Percentiles rank a stretch among this genome's conserved stretches.
Evolutionary conservation across 1,140 invertebrate species (phyloP).

Genomic region (Ceratoteleas bidentatus): DNA sequence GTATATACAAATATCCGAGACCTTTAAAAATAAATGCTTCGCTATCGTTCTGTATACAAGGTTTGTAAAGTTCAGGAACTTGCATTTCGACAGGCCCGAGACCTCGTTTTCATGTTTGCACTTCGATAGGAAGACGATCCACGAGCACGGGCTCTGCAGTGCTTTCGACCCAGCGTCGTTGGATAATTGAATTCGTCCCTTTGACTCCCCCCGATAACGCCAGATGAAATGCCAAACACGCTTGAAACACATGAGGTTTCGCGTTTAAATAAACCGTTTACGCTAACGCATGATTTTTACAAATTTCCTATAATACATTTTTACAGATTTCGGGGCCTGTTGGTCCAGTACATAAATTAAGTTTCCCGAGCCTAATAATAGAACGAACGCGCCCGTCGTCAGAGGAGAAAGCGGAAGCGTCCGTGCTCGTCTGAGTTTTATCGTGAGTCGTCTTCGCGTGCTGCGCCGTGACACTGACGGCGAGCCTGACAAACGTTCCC

Average conservation of each 20-base stretch:
- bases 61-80: constrained; percentile 70
- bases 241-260: too few relatives aligned
- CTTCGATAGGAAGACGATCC: constrained; percentile 51
- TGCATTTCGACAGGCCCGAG: constrained; percentile 66
- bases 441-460: too few relatives aligned
- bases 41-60: constrained; percentile 65
- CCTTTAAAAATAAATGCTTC: constrained; percentile 69
- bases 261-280: constrained; percentile 52
- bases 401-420: too few relatives aligned
- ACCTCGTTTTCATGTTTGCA: constrained; percentile 56
- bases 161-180: constrained; percentile 23
- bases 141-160: constrained; percentile 22
- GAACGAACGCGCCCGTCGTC: too few relatives aligned
- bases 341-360: constrained; percentile 35
- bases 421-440: too few relatives aligned
- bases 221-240: too few relatives aligned
- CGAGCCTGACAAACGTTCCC: too few relatives aligned
- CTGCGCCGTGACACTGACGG: too few relatives aligned
- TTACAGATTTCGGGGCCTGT: constrained; percentile 51
- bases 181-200: constrained; percentile 19
- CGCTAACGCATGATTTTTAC: constrained; percentile 48
- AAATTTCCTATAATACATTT: constrained; percentile 64
- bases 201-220: too few relatives aligned
- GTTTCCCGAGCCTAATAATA: constrained; percentile 13
- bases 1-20: constrained; percentile 73